phyloP scores from a whole-genome alignment of 1,140 invertebrate species.

The Drosophila santomea region DNA sequence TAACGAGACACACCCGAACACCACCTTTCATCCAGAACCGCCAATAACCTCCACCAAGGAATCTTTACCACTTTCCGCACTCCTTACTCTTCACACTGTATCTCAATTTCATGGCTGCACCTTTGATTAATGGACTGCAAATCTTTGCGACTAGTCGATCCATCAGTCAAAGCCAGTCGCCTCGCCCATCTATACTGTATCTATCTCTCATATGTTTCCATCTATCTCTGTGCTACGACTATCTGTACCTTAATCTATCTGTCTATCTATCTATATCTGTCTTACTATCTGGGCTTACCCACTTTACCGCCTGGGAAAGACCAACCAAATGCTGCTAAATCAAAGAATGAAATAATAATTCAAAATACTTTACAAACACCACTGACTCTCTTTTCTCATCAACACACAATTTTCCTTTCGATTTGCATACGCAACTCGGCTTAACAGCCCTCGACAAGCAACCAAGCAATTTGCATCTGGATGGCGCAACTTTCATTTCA shows the following conservation, averaged over 20 bases:
- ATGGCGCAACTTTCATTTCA: conserved; percentile 66
- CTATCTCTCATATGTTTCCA: conserved; percentile 46
- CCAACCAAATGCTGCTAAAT: conserved; percentile 80
- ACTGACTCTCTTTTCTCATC: conserved; percentile 39
- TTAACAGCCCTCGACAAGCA: conserved; percentile 41
- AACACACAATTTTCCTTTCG: conserved; percentile 48
- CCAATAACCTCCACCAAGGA: conserved; percentile 45
- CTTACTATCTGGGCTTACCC: conserved; percentile 61
- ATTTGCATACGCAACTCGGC: conserved; percentile 55
- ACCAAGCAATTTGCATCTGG: conserved; percentile 65
- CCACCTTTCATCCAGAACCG: conserved; percentile 62
- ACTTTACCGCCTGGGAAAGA: conserved; percentile 69
- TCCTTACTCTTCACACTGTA: conserved; percentile 31
- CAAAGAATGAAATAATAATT: conserved; percentile 84
- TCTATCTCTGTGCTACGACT: conserved; percentile 34
- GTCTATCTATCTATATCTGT: conserved; percentile 50
- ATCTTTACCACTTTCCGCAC: conserved; percentile 38
- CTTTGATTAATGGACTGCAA: conserved; percentile 73
- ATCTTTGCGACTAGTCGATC: conserved; percentile 77
- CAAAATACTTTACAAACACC: conserved; percentile 59
- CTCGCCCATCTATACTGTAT: conserved; percentile 46
- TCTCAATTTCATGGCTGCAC: conserved; percentile 54
- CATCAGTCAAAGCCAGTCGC: conserved; percentile 69
- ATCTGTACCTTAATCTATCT: conserved; percentile 35
- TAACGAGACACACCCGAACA: conserved; percentile 41